These are phyloP conservation scores for Hucho hucho DNA, from an alignment of 2,113 vertebrate genomes.

Conservation along the genomic window DNA sequence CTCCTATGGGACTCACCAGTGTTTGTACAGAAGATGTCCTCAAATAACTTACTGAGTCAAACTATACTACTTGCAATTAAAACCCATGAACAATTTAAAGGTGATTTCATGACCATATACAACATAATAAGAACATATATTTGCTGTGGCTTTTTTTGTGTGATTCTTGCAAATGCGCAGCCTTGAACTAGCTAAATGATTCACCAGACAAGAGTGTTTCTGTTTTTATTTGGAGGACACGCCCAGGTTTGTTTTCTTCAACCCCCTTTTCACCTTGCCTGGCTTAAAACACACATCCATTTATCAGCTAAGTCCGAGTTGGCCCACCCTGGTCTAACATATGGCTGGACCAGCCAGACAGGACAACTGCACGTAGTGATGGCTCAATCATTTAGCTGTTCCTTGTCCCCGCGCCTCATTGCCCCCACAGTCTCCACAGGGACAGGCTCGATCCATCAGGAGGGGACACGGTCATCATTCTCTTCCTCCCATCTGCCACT, in stretches of 20 bases:
- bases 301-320: neutral
- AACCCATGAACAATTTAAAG: neutral
- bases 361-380: constrained; percentile 28
- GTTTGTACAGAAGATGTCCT: no score
- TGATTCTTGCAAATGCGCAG: no score
- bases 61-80: no score
- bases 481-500: constrained; percentile 3
- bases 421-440: constrained; percentile 8
- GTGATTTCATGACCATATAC: no score
- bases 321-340: constrained; percentile 6
- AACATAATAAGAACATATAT: no score
- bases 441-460: constrained; percentile 37
- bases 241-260: neutral
- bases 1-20: no score
- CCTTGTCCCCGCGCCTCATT: constrained; percentile 20
- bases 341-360: constrained; percentile 21
- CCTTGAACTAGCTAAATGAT: no score
- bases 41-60: no score
- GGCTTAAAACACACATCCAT: neutral
- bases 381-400: constrained; percentile 7
- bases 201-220: no score
- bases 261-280: neutral
- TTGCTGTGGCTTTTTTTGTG: no score
- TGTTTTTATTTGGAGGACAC: no score
- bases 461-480: constrained; percentile 16